Evolutionary conservation across 2,113 vertebrate species (phyloP).

Genomic region (Chamaetylas fuelleborni): DNA sequence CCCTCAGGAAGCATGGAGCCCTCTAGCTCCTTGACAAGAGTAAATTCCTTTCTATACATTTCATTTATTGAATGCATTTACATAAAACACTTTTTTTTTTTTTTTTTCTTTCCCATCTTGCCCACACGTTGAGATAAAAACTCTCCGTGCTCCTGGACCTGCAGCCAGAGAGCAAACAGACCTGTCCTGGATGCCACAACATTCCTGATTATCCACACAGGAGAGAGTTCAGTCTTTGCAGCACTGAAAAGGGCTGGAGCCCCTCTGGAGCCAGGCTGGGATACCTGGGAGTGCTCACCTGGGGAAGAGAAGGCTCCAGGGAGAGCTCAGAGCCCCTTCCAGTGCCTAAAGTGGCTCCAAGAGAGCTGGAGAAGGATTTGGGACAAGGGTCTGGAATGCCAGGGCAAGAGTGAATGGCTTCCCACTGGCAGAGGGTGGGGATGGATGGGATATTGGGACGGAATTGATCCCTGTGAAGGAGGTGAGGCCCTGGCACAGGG

Average conservation of each 20-base stretch:
- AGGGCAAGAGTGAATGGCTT: neutral
- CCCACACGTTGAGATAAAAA: neutral
- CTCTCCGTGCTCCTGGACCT: neutral
- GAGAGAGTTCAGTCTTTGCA: neutral
- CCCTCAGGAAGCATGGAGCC: neutral
- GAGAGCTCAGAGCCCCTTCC: neutral
- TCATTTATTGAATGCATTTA: neutral
- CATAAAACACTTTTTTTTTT: neutral
- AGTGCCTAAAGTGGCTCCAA: neutral
- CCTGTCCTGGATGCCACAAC: neutral
- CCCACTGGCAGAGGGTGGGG: neutral
- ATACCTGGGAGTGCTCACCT: neutral
- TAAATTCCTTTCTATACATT: neutral
- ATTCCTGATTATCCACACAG: neutral
- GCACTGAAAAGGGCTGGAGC: neutral
- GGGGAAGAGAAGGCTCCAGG: neutral
- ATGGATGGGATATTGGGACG: accelerated
- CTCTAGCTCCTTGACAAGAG: neutral
- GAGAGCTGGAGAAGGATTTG: neutral
- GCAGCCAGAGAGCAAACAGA: accelerated
- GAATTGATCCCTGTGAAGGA: accelerated
- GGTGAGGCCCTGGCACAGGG: neutral
- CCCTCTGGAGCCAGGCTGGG: neutral
- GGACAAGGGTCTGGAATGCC: neutral
- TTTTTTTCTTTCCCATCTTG: neutral